phyloP scores from a whole-genome alignment of 1,140 invertebrate species.

The Drosophila fuyamai region DNA sequence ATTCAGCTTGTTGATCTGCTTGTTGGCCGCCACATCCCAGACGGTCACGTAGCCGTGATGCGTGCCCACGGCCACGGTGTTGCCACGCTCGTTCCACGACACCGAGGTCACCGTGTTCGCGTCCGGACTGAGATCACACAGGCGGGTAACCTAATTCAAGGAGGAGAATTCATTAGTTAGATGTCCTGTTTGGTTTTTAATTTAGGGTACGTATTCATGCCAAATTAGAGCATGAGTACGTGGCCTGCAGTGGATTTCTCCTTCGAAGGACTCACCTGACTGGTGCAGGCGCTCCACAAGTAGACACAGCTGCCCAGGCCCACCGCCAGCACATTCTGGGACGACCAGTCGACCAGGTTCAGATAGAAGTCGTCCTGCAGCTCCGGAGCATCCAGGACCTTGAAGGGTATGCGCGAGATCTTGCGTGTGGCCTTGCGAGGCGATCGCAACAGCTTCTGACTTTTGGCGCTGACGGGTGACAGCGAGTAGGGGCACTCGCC shows the following conservation, averaged over 20 bases:
- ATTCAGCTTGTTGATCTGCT: constrained; percentile 95
- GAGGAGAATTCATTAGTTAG: neutral
- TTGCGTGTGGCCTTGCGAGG: constrained; percentile 97
- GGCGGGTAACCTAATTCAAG: constrained; percentile 90
- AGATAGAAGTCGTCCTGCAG: constrained; percentile 99
- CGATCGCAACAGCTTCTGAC: constrained; percentile 96
- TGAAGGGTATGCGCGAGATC: constrained; percentile 98
- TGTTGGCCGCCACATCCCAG: constrained; percentile 98
- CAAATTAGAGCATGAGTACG: no score
- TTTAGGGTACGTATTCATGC: no score
- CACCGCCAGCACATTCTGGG: constrained; percentile 99
- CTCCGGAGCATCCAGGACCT: constrained; percentile 98
- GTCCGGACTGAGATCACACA: constrained; percentile 97
- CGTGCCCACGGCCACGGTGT: constrained; percentile 98
- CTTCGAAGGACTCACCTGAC: constrained; percentile 89
- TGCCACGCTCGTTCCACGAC: constrained; percentile 99
- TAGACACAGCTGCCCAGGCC: constrained; percentile 99
- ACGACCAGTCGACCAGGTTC: constrained; percentile 99
- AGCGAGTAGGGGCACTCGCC: constrained; percentile 94
- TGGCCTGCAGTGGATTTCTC: no score
- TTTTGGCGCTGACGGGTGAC: constrained; percentile 96
- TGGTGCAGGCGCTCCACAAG: constrained; percentile 99
- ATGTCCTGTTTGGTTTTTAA: no score
- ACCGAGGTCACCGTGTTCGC: constrained; percentile 99
- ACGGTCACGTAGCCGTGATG: constrained; percentile 98